Conservation (phyloP, 2,888 invertebrate genomes). For the Machimus atricapillus region DNA sequence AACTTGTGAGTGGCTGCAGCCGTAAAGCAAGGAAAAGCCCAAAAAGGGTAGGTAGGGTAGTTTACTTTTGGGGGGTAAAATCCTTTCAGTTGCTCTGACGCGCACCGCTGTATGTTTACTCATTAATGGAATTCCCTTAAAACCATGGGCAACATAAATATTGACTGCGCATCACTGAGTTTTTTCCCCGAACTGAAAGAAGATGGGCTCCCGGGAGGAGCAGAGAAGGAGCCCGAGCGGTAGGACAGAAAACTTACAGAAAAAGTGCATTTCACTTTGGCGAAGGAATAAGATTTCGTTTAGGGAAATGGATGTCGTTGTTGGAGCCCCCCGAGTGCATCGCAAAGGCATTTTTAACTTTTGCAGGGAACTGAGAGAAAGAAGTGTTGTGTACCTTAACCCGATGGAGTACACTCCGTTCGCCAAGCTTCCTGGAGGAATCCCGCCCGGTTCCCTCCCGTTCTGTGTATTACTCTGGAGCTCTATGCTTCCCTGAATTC, state of each 20-base stretch:
- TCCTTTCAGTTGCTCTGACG: background rate
- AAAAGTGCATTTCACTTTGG: slow-evolving; percentile 9
- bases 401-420: background rate
- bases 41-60: background rate
- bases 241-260: background rate
- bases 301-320: background rate
- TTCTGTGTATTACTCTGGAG: background rate
- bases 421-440: background rate
- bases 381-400: background rate
- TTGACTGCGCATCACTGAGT: slow-evolving; percentile 4
- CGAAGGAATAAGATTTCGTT: background rate
- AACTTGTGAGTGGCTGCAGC: background rate
- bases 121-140: slow-evolving; percentile 17
- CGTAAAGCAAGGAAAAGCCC: background rate
- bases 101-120: background rate
- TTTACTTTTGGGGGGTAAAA: background rate
- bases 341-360: background rate
- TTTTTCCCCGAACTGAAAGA: background rate
- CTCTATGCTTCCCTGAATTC: background rate
- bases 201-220: background rate
- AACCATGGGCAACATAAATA: background rate
- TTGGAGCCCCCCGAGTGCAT: background rate
- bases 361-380: background rate
- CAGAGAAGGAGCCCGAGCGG: background rate
- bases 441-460: background rate